Conservation (phyloP, 2,113 vertebrate genomes). For the Dromas ardeola region DNA sequence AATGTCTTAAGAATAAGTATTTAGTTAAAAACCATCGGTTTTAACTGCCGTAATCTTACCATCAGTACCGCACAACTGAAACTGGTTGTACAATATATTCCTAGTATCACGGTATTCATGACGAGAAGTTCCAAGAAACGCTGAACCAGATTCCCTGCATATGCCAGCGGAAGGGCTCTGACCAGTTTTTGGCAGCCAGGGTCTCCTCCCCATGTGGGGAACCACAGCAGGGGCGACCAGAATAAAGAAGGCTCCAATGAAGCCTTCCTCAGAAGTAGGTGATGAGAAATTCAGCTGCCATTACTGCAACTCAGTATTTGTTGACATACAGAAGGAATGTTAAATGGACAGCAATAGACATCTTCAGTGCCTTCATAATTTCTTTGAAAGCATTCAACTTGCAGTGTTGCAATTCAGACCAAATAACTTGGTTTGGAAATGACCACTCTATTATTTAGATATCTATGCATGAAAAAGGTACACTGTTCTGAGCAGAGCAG, state of each 20-base stretch:
- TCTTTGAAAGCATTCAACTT: neutral
- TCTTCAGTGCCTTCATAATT: neutral
- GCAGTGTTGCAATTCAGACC: neutral
- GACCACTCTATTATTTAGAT: neutral
- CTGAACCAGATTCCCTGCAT: neutral
- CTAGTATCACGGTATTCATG: fast-evolving
- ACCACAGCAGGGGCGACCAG: fast-evolving
- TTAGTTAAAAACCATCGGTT: fast-evolving
- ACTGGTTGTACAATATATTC: neutral
- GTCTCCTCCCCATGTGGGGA: fast-evolving
- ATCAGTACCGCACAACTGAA: neutral
- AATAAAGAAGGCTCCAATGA: neutral
- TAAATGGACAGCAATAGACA: neutral
- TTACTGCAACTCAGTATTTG: neutral
- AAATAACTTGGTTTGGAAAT: neutral
- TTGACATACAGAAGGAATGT: neutral
- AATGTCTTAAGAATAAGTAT: neutral
- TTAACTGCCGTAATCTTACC: neutral
- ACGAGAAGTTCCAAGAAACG: neutral
- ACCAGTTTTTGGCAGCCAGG: fast-evolving
- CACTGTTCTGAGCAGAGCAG: neutral
- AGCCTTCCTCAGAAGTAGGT: neutral
- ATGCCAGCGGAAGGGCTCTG: neutral
- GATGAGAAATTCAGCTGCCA: neutral
- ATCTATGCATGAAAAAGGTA: neutral